Evolutionary conservation across 1,140 invertebrate species (phyloP), one percentile per base, ranked within the genome.

Genomic region (Pseudomyrmex gracilis): DNA sequence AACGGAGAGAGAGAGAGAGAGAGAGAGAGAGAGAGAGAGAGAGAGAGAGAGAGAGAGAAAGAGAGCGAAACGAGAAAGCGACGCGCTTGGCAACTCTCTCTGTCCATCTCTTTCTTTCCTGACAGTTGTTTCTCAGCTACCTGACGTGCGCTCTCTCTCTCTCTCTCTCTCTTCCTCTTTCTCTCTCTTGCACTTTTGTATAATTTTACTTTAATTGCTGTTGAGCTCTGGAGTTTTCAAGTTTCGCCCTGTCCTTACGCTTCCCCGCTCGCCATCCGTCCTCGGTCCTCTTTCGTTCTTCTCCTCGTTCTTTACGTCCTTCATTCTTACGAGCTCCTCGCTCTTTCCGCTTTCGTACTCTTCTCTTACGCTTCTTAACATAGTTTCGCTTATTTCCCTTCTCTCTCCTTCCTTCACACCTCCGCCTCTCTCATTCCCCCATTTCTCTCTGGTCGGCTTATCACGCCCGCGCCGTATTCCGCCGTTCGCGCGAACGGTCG

Each of bases 161-260:
- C 20, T 12, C 34, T 43, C n/a, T 20, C 10, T 22, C 24, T 82
- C 49, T 51, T 73, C 60, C 80, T 73, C 5, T 83, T 70, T 85
- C 86, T 60, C 83, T 86, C 76, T 67, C 84, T 87, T 90, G 88
- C 82, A 90, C 88, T 91, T 92, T 92, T 91, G 90, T 92, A 92
- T 92, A 92, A 92, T 92, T 92, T 89, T 87, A 92, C 88, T 92
- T 92, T 91, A 92, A 92, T 91, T 92, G 90, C 91, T 91, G 89
- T 91, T 90, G 85, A 92, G 85, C 61, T 70, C 71, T 63, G 60
- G 78, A 68, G 90, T 87, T 91, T 90, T 90, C 88, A 85, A 92
- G 91, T 87, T 92, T 91, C 87, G 83, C 84, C 53, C 71, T 83
- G 64, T 80, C 73, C 82, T 85, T 86, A 77, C 82, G 34, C 77